These are phyloP conservation scores for Rhineura floridana DNA, from an alignment of 2,113 vertebrate genomes.

Conservation along the genomic window DNA sequence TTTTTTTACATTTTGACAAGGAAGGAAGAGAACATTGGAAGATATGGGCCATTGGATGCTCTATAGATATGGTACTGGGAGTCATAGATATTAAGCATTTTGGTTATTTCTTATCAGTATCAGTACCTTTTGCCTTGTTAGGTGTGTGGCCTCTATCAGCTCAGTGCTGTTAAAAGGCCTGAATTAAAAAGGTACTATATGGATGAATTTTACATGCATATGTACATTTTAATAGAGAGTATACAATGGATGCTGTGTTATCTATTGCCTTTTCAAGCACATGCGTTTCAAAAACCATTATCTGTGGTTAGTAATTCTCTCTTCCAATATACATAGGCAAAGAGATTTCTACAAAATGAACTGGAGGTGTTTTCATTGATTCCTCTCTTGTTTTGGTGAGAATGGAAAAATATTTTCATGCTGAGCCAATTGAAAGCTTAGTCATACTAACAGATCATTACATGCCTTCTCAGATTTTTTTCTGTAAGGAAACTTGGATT, in stretches of 20 bases:
- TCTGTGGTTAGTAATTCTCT: slow-evolving; percentile 16
- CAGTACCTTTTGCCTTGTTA: no score
- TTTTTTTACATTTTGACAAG: no score
- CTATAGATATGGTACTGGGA: background rate
- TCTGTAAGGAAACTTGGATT: slow-evolving; percentile 30
- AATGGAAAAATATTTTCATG: slow-evolving; percentile 53
- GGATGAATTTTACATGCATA: background rate
- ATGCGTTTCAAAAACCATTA: background rate
- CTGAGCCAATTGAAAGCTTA: slow-evolving; percentile 55
- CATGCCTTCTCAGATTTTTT: slow-evolving; percentile 28
- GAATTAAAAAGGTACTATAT: background rate
- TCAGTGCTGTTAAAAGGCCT: background rate
- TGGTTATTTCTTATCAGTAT: background rate
- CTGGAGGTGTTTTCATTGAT: slow-evolving; percentile 38
- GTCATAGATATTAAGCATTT: background rate
- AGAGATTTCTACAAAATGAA: slow-evolving; percentile 21
- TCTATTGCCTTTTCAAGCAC: background rate
- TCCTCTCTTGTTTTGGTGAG: slow-evolving; percentile 51
- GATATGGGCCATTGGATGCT: background rate
- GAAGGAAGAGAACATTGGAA: no score
- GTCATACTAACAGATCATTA: slow-evolving; percentile 59
- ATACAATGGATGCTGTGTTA: background rate
- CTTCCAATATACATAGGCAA: slow-evolving; percentile 38
- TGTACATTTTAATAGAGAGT: background rate
- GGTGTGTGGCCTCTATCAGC: background rate